Evolutionary conservation across 2,888 invertebrate species (phyloP), one percentile per base, ranked within the genome.

Genomic region (Colletes collaris): DNA sequence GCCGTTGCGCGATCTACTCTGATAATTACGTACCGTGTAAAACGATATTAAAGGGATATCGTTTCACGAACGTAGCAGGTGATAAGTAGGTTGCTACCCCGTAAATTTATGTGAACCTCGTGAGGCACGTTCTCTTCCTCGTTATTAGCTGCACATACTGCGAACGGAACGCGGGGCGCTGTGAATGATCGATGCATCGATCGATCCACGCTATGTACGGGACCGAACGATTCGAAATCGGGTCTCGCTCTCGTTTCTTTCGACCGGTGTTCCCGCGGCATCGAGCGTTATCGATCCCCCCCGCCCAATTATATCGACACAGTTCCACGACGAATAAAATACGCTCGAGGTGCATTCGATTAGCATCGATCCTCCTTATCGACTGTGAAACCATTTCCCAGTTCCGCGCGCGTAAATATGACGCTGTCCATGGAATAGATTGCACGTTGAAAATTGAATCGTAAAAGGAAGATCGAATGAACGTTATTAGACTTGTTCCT

Each of bases 1-100:
- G 37, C 56, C 52, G 56, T 10, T 49, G 27, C 55, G 56, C 75
- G 78, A 71, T 80, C 78, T 69, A 77, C 82, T 83, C 81, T 72
- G 85, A 76, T 85, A 85, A 85, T 85, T 82, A 56, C 78, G 60
- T 55, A 58, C 65, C 78, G 71, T 79, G 85, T 81, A 85, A 85
- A 85, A 76, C 68, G 85, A 85, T 85, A 85, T 82, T 77, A 81
- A 81, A 85, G 80, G 78, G 80, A 78, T 85, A 81, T 55, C 73
- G 82, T 85, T 85, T 78, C 85, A 76, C 69, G 79, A 80, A 55
- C 82, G 78, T 78, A 70, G 79, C 82, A 76, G 74, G 76, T 79
- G 83, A 79, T 85, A 85, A 85, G 83, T 83, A 79, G 83, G 75
- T 81, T 81, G 77, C 83, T 65, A 73, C 76, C 73, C 63, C 63